Evolutionary conservation across 2,888 invertebrate genomes (phyloP), one percentile per base, ranked within the genome.

Genomic region (Nycteola revayana): DNA sequence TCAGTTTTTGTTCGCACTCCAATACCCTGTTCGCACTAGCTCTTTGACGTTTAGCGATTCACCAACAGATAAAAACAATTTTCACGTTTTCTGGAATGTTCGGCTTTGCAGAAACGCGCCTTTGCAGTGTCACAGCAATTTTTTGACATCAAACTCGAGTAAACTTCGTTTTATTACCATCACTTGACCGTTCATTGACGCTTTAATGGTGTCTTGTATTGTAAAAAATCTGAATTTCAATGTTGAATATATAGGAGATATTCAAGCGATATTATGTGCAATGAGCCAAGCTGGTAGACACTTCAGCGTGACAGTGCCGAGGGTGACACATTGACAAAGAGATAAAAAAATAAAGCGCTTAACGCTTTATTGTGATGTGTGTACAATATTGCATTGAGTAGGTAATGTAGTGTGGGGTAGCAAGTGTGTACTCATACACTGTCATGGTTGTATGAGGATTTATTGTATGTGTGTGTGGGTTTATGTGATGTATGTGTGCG

Each of bases 261-360:
- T 14, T 14, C 14, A 14, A 36, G 17, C 21, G 28, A 32, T 34
- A 28, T 39, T 42, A 43, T 40, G 39, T 36, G 41, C 27, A 28
- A 22, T 36, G 32, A 32, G 28, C 40, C 28, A 44, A 28, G 32
- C 39, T 29, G 36, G 37, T 36, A 36, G 32, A 54, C 66, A 59
- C 38, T 43, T 52, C 48, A 68, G 60, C 55, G 58, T 56, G 54
- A 60, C 60, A 63, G 55, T 48, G 43, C 48, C 48, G 61, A 66
- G 73, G 79, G 75, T 66, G 58, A 40, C 60, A 54, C 52, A 48
- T 42, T 49, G 49, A 75, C 72, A 82, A 80, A 77, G 69, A 65
- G 70, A 65, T 77, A 70, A 80, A 84, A 81, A 86, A 77, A 63
- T 83, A 84, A 86, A 83, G 77, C 80, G 84, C 82, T 87, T 85